Conservation (phyloP, 2,888 invertebrate species). For the Timema cristinae region DNA sequence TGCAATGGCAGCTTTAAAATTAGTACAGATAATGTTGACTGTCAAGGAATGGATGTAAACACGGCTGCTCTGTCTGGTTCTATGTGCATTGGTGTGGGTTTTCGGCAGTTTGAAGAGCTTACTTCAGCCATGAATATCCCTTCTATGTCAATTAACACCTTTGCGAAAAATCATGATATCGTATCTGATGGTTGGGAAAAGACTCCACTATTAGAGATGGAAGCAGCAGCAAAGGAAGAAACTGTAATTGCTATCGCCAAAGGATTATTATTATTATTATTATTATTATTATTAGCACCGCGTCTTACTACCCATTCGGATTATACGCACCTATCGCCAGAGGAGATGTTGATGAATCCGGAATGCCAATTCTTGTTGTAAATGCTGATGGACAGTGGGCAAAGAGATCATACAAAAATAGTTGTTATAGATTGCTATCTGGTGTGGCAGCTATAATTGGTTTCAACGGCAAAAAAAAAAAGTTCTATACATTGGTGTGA, state of each 20-base stretch:
- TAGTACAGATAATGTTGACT: background rate
- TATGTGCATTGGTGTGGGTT: background rate
- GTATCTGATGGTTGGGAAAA: too few relatives aligned
- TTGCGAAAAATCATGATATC: too few relatives aligned
- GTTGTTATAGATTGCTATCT: background rate
- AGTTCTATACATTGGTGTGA: background rate
- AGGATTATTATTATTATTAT: too few relatives aligned
- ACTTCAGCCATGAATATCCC: background rate
- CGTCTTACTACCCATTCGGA: too few relatives aligned
- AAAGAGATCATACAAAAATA: constrained; percentile 4
- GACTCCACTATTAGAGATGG: too few relatives aligned
- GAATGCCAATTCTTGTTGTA: background rate
- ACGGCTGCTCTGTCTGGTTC: background rate
- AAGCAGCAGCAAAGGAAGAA: too few relatives aligned
- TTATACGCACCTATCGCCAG: background rate
- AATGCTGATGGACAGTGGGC: background rate
- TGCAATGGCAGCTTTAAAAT: background rate
- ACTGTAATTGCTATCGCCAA: too few relatives aligned
- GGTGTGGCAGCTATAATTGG: background rate
- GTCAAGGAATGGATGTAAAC: background rate
- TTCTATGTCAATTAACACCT: too few relatives aligned
- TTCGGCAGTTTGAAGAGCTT: background rate
- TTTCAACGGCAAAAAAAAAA: background rate
- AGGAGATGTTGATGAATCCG: background rate
- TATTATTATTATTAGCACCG: too few relatives aligned